Base-by-base conservation (phyloP, 1,140 invertebrate species). In the Drosophila quadrilineata region DNA sequence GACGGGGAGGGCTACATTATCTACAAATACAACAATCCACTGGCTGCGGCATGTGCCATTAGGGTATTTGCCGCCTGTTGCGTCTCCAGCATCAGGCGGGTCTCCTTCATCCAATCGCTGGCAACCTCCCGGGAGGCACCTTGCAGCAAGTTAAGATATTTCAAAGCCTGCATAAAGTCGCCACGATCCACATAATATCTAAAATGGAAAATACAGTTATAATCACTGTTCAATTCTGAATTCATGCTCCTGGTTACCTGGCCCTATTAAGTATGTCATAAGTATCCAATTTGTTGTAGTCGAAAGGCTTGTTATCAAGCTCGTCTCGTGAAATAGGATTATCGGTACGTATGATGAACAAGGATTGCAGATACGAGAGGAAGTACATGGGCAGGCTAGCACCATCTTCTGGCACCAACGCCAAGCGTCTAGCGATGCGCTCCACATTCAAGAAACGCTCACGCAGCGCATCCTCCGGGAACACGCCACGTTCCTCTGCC, bases 261-360 rank as follows among this genome's bases (percentile, higher is more conserved):
- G 96, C 96, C 89, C 97, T 92, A 63, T 95, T 93, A 14, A 99
- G 92, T 57, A 99, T 94, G 53, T 96, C 95, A 89, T 95, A 97
- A 2, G 96, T 98, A 89, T 95, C 94, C 89, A 96, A 90, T 84
- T 93, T 89, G 41, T 92, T 90, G 88, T 94, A 92, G 71, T 96
- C 93, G 43, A 94, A 92, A 3, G 93, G 92, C 60, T 93, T 91
- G 86, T 96, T 93, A 14, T 93, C 91, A 22, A 96, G 88, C 86
- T 96, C 95, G 10, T 91, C 91, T 45, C 92, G 90, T 0, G 94
- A 92, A 58, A 95, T 94, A 54, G 93, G 91, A 89, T 91, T 92
- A 67, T 91, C 90, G 17, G 92, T 93, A 91, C 92, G 94, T 28
- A 93, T 74, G 17, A 96, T 90, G 31, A 96, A 90, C 36, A 94